phyloP scores from a whole-genome alignment of 2,113 vertebrate species.

The Genyomyrus donnyi region DNA sequence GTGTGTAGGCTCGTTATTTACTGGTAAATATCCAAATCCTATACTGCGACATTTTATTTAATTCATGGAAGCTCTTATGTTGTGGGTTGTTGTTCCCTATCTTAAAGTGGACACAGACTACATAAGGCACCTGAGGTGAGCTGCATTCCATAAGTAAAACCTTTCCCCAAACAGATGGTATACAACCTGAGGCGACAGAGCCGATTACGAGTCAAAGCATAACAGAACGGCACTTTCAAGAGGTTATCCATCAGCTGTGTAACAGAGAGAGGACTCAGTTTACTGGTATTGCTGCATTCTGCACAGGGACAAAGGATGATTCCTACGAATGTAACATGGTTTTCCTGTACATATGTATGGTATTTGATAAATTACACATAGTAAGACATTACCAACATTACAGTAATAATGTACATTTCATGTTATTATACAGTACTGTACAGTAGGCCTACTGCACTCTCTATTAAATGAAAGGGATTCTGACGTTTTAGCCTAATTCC shows the following conservation, averaged over 20 bases:
- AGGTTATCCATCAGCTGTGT: background rate
- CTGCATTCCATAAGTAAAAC: background rate
- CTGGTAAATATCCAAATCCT: background rate
- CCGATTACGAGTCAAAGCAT: background rate
- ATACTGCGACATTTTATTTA: background rate
- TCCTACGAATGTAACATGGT: background rate
- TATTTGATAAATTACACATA: background rate
- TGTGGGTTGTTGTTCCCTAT: background rate
- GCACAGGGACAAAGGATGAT: background rate
- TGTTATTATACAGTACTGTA: background rate
- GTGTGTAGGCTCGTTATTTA: background rate
- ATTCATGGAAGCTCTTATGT: background rate
- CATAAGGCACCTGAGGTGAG: background rate
- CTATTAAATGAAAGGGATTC: background rate
- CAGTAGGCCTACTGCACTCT: background rate
- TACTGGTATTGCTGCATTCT: background rate
- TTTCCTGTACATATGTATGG: background rate
- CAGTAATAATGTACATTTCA: background rate
- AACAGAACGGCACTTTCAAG: background rate
- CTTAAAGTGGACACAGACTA: background rate
- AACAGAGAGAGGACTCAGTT: background rate
- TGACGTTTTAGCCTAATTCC: background rate
- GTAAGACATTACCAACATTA: background rate
- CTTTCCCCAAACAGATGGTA: slow-evolving; percentile 1
- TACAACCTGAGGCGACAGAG: background rate